Evolutionary conservation across 2,113 vertebrate genomes (phyloP), one percentile per base, ranked within the genome.

Genomic region (Podocnemis expansa): DNA sequence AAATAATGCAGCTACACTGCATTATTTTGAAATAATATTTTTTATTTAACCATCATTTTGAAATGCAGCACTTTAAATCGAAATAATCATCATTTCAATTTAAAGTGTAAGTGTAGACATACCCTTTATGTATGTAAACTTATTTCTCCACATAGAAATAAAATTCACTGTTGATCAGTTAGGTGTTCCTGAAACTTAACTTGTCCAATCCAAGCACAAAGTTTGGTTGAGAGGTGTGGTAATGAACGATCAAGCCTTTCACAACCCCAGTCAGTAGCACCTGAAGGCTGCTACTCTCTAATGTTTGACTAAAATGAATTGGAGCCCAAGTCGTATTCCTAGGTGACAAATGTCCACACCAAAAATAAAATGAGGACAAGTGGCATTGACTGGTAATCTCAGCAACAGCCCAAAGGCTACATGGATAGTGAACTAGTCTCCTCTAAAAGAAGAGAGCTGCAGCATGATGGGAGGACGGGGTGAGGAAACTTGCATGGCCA

Each of bases 401-500:
- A 82, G 1, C 34, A 83, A 86, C 29, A 38, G 43, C 47, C 92
- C 82, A 81, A 34, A 38, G 19, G 5, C 2, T 5, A 25, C 4
- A 29, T 87, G 24, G 47, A n/a, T 38, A 4, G 4, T 43, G 41
- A 45, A 73, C 38, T 73, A 73, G 19, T 43, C 38, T 6, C 70
- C 38, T 12, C 73, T 75, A 22, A 22, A 2, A 43, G 2, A 12
- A 41, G 17, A 0, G 22, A 13, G 6, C 34, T 85, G 82, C 27
- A 34, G 17, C 31, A 31, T 0, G 0, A 56, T 47, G 45, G 34
- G 7, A 85, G 13, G 9, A 75, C 10, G 45, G 6, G 1, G 1
- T 3, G 8, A 34, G 45, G 73, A 82, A 7, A 52, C 0, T 0
- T 16, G 17, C 25, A 27, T 41, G 41, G 41, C 38, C 38, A 25